Base-by-base conservation (phyloP, 2,113 vertebrate species). In the Oryzias javanicus region DNA sequence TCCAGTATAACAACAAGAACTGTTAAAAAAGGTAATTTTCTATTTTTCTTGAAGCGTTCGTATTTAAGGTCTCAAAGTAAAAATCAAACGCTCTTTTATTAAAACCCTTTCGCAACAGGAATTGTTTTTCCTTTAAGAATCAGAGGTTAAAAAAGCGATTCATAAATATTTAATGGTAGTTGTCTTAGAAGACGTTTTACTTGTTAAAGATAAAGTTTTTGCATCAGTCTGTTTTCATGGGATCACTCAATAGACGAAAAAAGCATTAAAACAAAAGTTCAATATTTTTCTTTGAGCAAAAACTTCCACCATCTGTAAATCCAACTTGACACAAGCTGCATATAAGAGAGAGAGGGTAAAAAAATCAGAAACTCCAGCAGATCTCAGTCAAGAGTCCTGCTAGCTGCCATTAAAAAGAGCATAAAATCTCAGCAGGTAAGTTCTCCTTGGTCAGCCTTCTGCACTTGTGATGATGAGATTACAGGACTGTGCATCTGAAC, bases 401-500 rank as follows among this genome's bases (percentile, higher is more conserved):
- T 29, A 24, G 50, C 51, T 64, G 24, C 48, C 42, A 42, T 52
- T 59, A 16, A 41, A 66, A 55, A 70, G 49, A 35, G 13, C 27
- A 16, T 46, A 24, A 41, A 40, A 67, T 72, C 55, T 59, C 41
- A 60, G 57, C 18, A 62, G 42, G 58, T 52, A 53, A 69, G 54
- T 42, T 64, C 15, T 22, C 29, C 48, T 49, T 53, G 57, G 59
- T 79, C 70, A 58, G 49, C 42, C 49, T 75, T 48, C 4, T 45
- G 40, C 29, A 20, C 55, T 62, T 45, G 40, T 56, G 24, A 20
- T 49, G 58, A 64, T 63, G 46, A 47, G 24, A 55, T 77, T 62
- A 77, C 67, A 65, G 57, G 70, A 49, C 61, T 41, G 60, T 55
- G 18, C 44, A 57, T 78, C 65, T 74, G 55, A 70, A 72, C 61